These are phyloP conservation scores for Anableps anableps DNA, from an alignment of 2,797 vertebrate species.

Conservation along the genomic window DNA sequence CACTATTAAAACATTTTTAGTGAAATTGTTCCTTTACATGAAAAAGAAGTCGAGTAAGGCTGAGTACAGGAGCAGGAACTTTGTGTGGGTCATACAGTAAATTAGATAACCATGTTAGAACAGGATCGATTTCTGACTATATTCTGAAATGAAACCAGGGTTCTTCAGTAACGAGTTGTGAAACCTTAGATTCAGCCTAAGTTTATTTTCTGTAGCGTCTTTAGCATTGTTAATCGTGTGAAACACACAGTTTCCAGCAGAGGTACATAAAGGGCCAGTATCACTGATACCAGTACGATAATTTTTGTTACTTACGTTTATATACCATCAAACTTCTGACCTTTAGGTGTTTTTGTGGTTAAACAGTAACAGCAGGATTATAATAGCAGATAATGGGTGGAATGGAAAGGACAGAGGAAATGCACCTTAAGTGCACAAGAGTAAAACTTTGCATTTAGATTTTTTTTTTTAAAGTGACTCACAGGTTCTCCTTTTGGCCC, in stretches of 20 bases:
- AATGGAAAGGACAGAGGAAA: neutral
- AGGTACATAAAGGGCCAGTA: too few species aligned
- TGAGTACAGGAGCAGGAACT: neutral
- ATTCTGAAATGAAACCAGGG: neutral
- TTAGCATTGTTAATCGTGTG: neutral
- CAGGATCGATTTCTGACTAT: neutral
- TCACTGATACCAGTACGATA: too few species aligned
- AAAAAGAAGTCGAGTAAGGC: neutral
- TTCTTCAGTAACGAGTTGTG: neutral
- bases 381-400: neutral
- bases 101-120: neutral
- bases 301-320: neutral
- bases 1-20: neutral
- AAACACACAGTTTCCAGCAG: too few species aligned
- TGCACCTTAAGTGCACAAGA: neutral
- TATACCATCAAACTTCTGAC: neutral
- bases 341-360: neutral
- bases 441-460: neutral
- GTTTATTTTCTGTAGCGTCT: neutral
- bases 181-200: neutral
- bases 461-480: slow-evolving; percentile 34
- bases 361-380: neutral
- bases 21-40: too few species aligned
- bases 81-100: neutral
- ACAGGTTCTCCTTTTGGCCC: slow-evolving; percentile 93